Conservation (phyloP, 2,888 invertebrate genomes). For the Platycnemis pennipes region DNA sequence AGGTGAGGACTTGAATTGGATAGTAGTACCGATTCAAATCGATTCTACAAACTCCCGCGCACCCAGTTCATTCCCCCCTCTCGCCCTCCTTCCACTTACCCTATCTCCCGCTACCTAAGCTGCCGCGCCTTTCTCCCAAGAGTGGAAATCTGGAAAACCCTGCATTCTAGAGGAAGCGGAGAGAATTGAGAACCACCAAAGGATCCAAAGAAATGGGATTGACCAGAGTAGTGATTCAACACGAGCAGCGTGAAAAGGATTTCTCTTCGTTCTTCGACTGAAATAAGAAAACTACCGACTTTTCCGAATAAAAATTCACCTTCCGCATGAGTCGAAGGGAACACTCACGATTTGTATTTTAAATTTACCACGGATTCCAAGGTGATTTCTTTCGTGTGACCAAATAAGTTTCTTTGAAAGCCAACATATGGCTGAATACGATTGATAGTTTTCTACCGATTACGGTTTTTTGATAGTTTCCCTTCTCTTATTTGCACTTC, state of each 20-base stretch:
- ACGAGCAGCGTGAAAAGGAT: background rate
- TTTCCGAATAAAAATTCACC: background rate
- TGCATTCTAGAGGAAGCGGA: background rate
- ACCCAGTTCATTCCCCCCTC: background rate
- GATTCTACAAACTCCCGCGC: background rate
- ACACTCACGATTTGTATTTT: background rate
- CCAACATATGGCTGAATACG: too few species aligned
- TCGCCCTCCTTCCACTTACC: background rate
- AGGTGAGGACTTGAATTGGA: background rate
- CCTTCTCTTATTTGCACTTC: too few species aligned
- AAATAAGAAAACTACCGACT: too few species aligned
- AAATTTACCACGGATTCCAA: background rate
- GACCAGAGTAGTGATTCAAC: background rate
- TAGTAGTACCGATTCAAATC: conserved; percentile 34
- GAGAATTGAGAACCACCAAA: background rate
- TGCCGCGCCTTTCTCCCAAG: background rate
- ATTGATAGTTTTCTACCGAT: too few species aligned
- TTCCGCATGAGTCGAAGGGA: background rate
- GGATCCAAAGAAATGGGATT: background rate
- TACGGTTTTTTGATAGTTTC: too few species aligned
- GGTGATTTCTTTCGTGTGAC: too few species aligned
- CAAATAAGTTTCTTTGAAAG: too few species aligned
- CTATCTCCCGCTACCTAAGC: background rate
- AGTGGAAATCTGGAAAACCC: background rate
- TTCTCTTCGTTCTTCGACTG: too few species aligned